Evolutionary conservation across 2,888 invertebrate species (phyloP), one percentile per base, ranked within the genome.

Genomic region (Tineola bisselliella): DNA sequence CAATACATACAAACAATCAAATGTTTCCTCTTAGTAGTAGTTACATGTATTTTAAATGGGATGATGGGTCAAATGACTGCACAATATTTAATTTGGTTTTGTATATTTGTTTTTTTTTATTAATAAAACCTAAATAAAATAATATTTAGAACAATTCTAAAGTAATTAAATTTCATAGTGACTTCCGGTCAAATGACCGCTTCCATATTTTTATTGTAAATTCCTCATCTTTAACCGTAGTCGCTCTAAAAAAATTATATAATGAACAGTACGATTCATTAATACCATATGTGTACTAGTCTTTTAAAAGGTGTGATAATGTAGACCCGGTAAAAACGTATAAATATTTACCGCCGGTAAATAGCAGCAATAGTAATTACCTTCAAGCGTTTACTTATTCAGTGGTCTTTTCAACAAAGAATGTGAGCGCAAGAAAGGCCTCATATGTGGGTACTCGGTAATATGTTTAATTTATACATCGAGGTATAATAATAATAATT

Each of bases 301-400:
- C 11, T 15, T 25, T 54, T 19, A 31, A 19, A 58, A 58, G 58
- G 58, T 58, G 58, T 58, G 58, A 58, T 58, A 58, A 58, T 58
- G 31, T 33, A 19, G 56, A 6, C 11, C 19, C 8, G 13, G 33
- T 33, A 58, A 58, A 56, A 56, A 58, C 18, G 54, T 25, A 12
- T 11, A 54, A 18, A 54, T 25, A 54, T 54, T 54, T 54, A 19
- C 54, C 54, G 54, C 6, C 54, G 54, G 54, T 54, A 54, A 54
- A 54, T 54, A 54, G 25, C 54, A 17, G 13, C 54, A 19, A 25
- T 13, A 18, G 54, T 54, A 54, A 54, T 54, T 54, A 54, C 54
- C 25, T 2, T 17, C 25, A 13, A 52, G 25, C 54, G 25, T 54
- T 54, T 54, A 54, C 54, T 54, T 54, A 25, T 13, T 19, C 25